Evolutionary conservation across 2,113 vertebrate genomes (phyloP).

Genomic region (Oceanodroma tethys): DNA sequence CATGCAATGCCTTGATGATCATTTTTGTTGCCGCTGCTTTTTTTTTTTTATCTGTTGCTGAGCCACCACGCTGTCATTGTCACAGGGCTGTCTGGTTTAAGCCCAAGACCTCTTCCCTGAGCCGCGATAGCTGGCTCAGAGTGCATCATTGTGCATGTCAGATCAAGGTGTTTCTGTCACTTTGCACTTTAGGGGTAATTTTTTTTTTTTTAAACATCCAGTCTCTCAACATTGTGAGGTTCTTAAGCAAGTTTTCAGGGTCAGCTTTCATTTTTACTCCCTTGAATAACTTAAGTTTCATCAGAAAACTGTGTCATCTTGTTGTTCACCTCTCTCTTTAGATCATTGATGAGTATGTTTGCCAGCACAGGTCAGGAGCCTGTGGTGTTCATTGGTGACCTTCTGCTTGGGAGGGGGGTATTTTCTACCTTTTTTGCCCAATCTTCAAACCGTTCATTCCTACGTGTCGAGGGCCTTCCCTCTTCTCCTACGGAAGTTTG

Average conservation of each 20-base stretch:
- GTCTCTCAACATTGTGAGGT: neutral
- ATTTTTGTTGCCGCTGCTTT: neutral
- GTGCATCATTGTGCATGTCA: neutral
- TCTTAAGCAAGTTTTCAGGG: neutral
- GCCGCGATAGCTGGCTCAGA: neutral
- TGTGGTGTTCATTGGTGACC: neutral
- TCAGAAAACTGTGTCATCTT: neutral
- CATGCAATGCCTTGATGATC: neutral
- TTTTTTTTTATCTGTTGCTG: neutral
- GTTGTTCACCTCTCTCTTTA: neutral
- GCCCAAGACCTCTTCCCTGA: neutral
- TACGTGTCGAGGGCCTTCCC: neutral
- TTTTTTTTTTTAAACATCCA: neutral
- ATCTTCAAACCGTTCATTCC: neutral
- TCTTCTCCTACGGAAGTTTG: neutral
- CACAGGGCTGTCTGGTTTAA: neutral
- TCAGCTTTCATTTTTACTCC: neutral
- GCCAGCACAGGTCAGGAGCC: neutral
- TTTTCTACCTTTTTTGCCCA: neutral
- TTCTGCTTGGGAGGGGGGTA: neutral
- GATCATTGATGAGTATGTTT: neutral
- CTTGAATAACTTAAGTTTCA: neutral
- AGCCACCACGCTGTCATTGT: neutral
- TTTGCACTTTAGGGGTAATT: neutral
- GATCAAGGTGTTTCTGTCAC: neutral